Conservation (phyloP, 2,797 vertebrate species). For the Hyperoplus immaculatus region DNA sequence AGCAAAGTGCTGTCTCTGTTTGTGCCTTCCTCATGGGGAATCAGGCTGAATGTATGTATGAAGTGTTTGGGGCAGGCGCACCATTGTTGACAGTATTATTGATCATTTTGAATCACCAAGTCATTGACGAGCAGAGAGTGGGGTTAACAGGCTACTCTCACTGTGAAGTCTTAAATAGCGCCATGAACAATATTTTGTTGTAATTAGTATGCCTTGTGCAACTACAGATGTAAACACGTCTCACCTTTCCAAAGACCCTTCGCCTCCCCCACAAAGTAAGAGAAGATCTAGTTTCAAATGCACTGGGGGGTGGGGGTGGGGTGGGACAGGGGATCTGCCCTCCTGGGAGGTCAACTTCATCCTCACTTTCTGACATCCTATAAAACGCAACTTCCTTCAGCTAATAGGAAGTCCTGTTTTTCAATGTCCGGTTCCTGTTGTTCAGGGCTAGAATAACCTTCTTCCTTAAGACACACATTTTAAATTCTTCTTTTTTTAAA, state of each 20-base stretch:
- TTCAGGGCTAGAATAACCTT: constrained; percentile 73
- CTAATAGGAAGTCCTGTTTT: constrained; percentile 81
- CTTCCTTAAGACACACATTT: constrained; percentile 62
- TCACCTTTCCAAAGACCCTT: constrained; percentile 53
- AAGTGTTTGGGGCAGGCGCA: constrained; percentile 84
- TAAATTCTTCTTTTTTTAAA: constrained; percentile 55
- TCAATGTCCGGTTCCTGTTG: constrained; percentile 81
- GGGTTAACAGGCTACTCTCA: constrained; percentile 62
- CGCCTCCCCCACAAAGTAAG: constrained; percentile 31
- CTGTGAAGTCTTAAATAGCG: constrained; percentile 79
- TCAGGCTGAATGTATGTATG: constrained; percentile 87
- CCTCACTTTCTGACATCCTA: constrained; percentile 61
- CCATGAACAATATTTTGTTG: constrained; percentile 56
- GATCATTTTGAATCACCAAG: constrained; percentile 72
- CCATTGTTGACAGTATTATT: constrained; percentile 87
- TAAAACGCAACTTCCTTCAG: constrained; percentile 72
- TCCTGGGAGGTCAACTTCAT: constrained; percentile 67
- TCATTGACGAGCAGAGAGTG: constrained; percentile 71
- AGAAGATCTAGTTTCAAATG: constrained; percentile 60
- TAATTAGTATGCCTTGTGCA: constrained; percentile 50
- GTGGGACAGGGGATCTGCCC: background rate
- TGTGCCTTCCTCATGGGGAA: constrained; percentile 68
- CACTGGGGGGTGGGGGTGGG: constrained; percentile 19
- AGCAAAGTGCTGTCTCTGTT: constrained; percentile 65
- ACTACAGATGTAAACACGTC: constrained; percentile 45